A percentile compares a stretch with the other conserved stretches of the same genome.
phyloP scores from a whole-genome alignment of 2,888 invertebrate species.

The Synanthedon formicaeformis region DNA sequence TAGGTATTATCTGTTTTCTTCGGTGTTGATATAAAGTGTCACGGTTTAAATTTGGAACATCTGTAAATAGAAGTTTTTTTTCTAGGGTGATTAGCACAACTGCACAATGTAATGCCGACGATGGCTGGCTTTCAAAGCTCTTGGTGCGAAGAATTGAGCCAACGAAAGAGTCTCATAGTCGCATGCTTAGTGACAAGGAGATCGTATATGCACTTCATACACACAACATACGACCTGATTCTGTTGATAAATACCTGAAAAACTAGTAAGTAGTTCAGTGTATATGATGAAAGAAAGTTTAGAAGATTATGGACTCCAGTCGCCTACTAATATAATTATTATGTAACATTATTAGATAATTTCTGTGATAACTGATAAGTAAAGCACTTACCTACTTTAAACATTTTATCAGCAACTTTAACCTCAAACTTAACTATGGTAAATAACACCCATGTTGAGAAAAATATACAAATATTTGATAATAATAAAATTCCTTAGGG shows the following conservation, averaged over 20 bases:
- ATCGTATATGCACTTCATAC: conserved; percentile 95
- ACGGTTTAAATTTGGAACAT: conserved; percentile 28
- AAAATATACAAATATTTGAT: no score
- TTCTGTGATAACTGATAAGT: no score
- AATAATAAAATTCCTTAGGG: no score
- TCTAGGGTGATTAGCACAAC: conserved; percentile 55
- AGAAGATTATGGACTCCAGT: conserved; percentile 12
- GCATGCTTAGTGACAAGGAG: conserved; percentile 96
- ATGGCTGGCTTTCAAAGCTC: conserved; percentile 91
- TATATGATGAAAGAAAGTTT: conserved; percentile 23
- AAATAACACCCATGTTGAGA: no score
- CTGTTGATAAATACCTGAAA: conserved; percentile 84
- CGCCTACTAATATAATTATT: conserved; percentile 28
- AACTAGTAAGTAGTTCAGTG: conserved; percentile 81
- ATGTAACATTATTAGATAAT: conserved; percentile 35
- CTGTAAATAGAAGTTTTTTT: conserved; percentile 25
- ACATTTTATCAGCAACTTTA: no score
- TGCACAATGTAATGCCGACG: conserved; percentile 55
- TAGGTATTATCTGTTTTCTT: conserved; percentile 30
- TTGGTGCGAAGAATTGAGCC: conserved; percentile 92
- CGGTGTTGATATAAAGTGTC: conserved; percentile 8
- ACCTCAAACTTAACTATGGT: no score
- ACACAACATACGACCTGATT: conserved; percentile 93
- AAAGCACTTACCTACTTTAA: no score
- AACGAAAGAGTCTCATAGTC: conserved; percentile 95